Percentiles rank a stretch among this genome's conserved stretches.
These are phyloP conservation scores for Macrobrachium nipponense DNA, from an alignment of 1,140 invertebrate genomes.

Conservation along the genomic window DNA sequence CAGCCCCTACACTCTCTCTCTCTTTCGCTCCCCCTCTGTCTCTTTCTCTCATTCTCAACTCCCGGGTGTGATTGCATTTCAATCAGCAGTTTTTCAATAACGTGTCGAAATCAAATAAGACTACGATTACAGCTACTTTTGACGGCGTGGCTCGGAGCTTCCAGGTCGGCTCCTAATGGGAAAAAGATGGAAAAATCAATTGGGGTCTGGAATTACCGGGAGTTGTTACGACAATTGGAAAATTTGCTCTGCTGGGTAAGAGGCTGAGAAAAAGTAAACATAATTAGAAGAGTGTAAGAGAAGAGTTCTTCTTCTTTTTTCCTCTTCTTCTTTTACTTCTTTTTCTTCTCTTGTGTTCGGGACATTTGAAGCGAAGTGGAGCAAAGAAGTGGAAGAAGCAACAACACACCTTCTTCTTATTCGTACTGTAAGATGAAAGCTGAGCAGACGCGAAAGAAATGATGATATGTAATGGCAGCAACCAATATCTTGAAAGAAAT, in stretches of 20 bases:
- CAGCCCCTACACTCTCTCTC: not conserved
- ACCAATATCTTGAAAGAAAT: too few species aligned
- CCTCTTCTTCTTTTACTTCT: too few species aligned
- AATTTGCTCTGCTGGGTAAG: slow-evolving; percentile 44
- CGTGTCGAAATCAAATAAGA: slow-evolving; percentile 57
- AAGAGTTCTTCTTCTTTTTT: not conserved
- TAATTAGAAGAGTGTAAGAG: slow-evolving; percentile 34
- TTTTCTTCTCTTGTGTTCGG: too few species aligned
- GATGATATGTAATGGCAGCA: too few species aligned
- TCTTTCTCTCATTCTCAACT: slow-evolving; percentile 10
- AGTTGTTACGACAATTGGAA: slow-evolving; percentile 40
- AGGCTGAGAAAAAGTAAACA: slow-evolving; percentile 32
- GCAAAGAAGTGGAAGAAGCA: too few species aligned
- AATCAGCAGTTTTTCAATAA: slow-evolving; percentile 59
- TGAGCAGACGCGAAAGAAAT: too few species aligned
- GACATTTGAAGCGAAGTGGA: too few species aligned
- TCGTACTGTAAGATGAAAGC: too few species aligned
- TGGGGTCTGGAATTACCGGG: slow-evolving; percentile 43
- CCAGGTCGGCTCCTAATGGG: slow-evolving; percentile 49
- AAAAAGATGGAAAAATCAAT: slow-evolving; percentile 60
- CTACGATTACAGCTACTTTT: slow-evolving; percentile 59
- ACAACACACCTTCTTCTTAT: too few species aligned
- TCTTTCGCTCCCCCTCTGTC: not conserved
- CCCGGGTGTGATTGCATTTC: slow-evolving; percentile 43
- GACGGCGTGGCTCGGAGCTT: slow-evolving; percentile 15